phyloP scores from a whole-genome alignment of 1,140 invertebrate species.

The Pogonomyrmex californicus region DNA sequence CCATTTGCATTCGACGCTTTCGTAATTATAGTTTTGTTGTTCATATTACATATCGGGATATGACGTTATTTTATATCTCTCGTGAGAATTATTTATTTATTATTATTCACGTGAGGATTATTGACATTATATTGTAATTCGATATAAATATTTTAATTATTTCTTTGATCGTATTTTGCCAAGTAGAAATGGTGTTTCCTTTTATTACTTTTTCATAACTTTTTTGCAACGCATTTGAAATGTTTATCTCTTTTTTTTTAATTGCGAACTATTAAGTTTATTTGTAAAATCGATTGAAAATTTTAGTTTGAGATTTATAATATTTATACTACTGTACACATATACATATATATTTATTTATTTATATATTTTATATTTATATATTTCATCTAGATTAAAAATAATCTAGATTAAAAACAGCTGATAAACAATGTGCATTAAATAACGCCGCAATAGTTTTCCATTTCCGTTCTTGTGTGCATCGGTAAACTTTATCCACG shows the following conservation, averaged over 20 bases:
- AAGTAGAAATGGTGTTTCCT: background rate
- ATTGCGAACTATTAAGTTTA: conserved; percentile 11
- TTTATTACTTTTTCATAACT: background rate
- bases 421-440: background rate
- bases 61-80: conserved; percentile 55
- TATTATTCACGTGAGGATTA: conserved; percentile 37
- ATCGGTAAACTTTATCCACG: background rate
- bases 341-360: too few relatives aligned
- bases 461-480: background rate
- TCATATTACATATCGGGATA: conserved; percentile 6
- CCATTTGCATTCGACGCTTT: conserved; percentile 54
- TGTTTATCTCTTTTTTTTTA: background rate
- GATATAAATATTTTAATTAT: background rate
- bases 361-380: background rate
- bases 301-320: background rate
- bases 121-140: background rate
- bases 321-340: background rate
- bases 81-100: conserved; percentile 30
- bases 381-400: background rate
- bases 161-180: background rate
- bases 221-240: background rate
- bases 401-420: background rate
- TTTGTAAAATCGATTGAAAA: background rate
- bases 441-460: conserved; percentile 4
- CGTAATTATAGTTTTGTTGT: conserved; percentile 37